Evolutionary conservation across 2,797 vertebrate genomes (phyloP).

Genomic region (Chromobotia macracanthus): DNA sequence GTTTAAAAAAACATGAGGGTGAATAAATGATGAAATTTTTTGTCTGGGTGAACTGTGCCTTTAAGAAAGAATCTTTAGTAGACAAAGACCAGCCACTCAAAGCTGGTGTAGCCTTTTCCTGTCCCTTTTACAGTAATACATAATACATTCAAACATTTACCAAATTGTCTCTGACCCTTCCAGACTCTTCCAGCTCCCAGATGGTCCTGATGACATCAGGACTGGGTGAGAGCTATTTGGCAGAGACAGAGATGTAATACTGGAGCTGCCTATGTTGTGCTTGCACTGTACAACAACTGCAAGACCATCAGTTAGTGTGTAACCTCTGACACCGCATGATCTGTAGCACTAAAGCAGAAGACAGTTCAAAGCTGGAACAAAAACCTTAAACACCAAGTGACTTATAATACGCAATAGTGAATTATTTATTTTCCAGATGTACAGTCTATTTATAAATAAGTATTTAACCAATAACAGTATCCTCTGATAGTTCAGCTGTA

Average conservation of each 20-base stretch:
- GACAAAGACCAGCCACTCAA: constrained; percentile 12
- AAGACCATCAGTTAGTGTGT: constrained; percentile 51
- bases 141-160: constrained; percentile 57
- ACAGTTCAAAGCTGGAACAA: constrained; percentile 59
- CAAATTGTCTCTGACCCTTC: constrained; percentile 67
- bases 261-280: constrained; percentile 54
- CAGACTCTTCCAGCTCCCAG: constrained; percentile 86
- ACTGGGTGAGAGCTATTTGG: constrained; percentile 90
- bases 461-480: constrained; percentile 68
- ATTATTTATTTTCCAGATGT: constrained; percentile 69
- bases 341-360: constrained; percentile 68
- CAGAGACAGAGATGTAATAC: constrained; percentile 93
- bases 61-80: not conserved
- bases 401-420: constrained; percentile 66
- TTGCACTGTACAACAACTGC: constrained; percentile 52
- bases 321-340: constrained; percentile 69
- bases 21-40: not conserved
- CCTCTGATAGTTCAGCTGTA: constrained; percentile 63
- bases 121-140: constrained; percentile 32
- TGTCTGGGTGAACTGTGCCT: not conserved
- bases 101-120: constrained; percentile 36
- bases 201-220: constrained; percentile 91
- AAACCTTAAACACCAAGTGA: constrained; percentile 72
- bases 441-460: constrained; percentile 67
- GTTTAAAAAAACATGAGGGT: not conserved